Evolutionary conservation across 2,888 invertebrate species (phyloP), one percentile per base, ranked within the genome.

Genomic region (Gisinianus flammeolus): DNA sequence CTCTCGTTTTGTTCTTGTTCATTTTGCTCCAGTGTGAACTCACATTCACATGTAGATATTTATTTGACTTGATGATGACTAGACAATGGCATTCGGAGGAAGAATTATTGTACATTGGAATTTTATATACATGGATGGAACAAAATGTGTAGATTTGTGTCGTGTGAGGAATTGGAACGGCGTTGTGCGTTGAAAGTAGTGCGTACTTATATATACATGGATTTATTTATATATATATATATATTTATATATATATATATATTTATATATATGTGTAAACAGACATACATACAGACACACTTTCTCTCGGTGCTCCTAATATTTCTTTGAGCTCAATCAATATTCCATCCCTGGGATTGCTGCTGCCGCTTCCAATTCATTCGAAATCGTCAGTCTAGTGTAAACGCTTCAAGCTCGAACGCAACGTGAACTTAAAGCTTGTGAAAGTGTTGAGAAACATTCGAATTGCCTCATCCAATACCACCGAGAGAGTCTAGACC

Each of bases 31-130:
- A n/a, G n/a, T 54, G 54, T 54, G 19, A n/a, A n/a, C 6, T 8
- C 16, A 54, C 19, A 54, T 54, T 54, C n/a, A n/a, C n/a, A 66
- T 66, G 66, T 30, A 66, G 66, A 66, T 66, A 66, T 66, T 66
- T 66, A 66, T 66, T 66, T 66, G 66, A 66, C 28, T 66, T 66
- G 66, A 66, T 66, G 62, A 64, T 64, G 66, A 66, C 30, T 66
- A 26, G 24, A 64, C 24, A 64, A 28, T 28, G 22, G 28, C 2
- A 26, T 5, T 24, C 5, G 26, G 5, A 16, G 28, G 66, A 66
- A 56, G 56, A 56, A 56, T n/a, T 56, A 56, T 56, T n/a, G 56
- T n/a, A 56, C 56, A 56, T n/a, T n/a, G n/a, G n/a, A n/a, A n/a
- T n/a, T 56, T 56, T 19, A 56, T 56, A 56, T 19, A 56, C 56